Percentiles rank a stretch among this genome's conserved stretches.
phyloP scores from a whole-genome alignment of 2,888 invertebrate genomes.

The Luperina testacea region DNA sequence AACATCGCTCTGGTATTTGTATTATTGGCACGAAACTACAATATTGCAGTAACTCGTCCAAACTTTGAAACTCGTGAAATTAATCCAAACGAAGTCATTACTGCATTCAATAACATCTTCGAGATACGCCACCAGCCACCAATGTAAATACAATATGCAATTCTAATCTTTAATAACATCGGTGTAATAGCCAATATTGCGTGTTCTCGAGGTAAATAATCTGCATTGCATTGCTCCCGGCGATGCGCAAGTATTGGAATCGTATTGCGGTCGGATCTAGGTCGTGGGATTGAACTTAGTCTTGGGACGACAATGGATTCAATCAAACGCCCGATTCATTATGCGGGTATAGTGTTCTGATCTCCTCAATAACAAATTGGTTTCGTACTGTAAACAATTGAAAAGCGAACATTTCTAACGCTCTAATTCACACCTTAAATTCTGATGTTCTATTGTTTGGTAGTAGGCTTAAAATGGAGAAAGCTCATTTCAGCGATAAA shows the following conservation, averaged over 20 bases:
- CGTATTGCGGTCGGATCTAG: constrained; percentile 80
- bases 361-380: constrained; percentile 57
- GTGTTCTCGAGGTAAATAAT: constrained; percentile 68
- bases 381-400: constrained; percentile 59
- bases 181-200: constrained; percentile 71
- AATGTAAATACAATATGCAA: constrained; percentile 55
- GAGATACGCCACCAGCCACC: constrained; percentile 35
- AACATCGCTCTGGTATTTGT: background rate
- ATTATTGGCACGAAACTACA: constrained; percentile 14
- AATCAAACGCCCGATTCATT: constrained; percentile 79
- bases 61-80: constrained; percentile 49
- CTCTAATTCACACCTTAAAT: constrained; percentile 58
- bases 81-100: constrained; percentile 58
- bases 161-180: constrained; percentile 66
- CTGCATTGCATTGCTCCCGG: constrained; percentile 78
- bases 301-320: constrained; percentile 78
- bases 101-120: constrained; percentile 70
- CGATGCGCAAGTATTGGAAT: constrained; percentile 77
- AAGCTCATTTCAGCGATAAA: constrained; percentile 46
- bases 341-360: constrained; percentile 74
- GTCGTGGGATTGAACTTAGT: constrained; percentile 80
- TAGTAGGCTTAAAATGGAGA: constrained; percentile 39
- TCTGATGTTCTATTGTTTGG: constrained; percentile 48
- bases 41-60: constrained; percentile 38
- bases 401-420: constrained; percentile 48